Conservation (phyloP, 2,888 invertebrate genomes). For the Tipula unca region DNA sequence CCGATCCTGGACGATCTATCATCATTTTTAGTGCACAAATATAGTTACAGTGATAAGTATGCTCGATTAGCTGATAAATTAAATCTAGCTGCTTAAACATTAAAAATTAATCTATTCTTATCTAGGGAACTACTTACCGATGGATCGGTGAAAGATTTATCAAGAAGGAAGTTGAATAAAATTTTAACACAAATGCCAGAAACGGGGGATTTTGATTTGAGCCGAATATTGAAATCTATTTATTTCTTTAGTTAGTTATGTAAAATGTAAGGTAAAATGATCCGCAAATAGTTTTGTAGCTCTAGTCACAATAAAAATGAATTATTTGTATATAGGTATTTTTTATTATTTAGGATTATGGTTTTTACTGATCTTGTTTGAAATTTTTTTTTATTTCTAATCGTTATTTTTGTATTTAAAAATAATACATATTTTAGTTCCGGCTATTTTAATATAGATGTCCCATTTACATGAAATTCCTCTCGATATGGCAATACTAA, state of each 20-base stretch:
- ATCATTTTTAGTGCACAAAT: constrained; percentile 57
- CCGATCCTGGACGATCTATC: constrained; percentile 87
- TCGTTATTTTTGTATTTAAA: no score
- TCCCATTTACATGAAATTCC: neutral
- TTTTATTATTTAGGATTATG: no score
- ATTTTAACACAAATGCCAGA: constrained; percentile 55
- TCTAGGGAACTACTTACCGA: constrained; percentile 45
- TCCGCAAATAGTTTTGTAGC: neutral
- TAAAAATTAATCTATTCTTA: no score
- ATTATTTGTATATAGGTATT: no score
- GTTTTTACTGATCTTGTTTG: no score
- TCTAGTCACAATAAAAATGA: neutral
- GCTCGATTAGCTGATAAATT: constrained; percentile 28
- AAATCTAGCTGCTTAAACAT: neutral
- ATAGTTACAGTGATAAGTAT: constrained; percentile 55
- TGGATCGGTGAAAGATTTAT: constrained; percentile 45
- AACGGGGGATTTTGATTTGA: constrained; percentile 69
- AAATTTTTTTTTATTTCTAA: no score
- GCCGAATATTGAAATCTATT: constrained; percentile 62
- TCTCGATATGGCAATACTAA: neutral
- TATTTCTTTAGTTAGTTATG: constrained; percentile 74
- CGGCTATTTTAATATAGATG: neutral
- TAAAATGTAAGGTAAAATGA: neutral
- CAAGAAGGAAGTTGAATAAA: constrained; percentile 54
- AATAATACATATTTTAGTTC: neutral